Conservation (phyloP, 2,113 vertebrate species). For the Corythoichthys haematopterus region DNA sequence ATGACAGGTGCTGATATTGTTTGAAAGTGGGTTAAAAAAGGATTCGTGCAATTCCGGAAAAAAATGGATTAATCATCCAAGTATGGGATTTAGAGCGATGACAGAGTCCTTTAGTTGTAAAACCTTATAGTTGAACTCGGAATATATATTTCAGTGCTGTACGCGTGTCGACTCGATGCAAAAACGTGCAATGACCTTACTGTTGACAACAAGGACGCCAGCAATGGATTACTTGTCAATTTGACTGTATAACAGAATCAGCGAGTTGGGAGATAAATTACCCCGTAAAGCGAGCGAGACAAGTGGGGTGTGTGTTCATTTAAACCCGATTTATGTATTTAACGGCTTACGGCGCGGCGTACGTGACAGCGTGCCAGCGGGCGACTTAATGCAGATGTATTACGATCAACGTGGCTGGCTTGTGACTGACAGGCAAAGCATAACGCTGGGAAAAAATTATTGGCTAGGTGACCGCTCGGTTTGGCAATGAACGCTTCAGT, state of each 20-base stretch:
- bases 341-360: constrained; percentile 56
- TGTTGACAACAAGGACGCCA: constrained; percentile 74
- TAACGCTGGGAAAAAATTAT: constrained; percentile 56
- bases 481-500: constrained; percentile 28
- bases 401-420: constrained; percentile 42
- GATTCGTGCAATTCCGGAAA: neutral
- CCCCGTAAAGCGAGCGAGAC: constrained; percentile 69
- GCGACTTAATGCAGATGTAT: constrained; percentile 70
- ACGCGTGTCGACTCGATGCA: constrained; percentile 25
- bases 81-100: constrained; percentile 14
- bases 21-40: constrained; percentile 13
- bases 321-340: constrained; percentile 76
- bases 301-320: constrained; percentile 76
- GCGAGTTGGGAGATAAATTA: constrained; percentile 75
- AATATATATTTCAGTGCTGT: neutral
- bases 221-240: constrained; percentile 78
- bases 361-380: constrained; percentile 61
- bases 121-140: no score
- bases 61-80: constrained; percentile 10
- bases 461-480: constrained; percentile 30
- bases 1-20: constrained; percentile 30
- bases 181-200: constrained; percentile 73
- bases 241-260: constrained; percentile 76
- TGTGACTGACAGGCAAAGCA: constrained; percentile 59
- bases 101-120: neutral